Conservation (phyloP, 1,140 invertebrate genomes). For the Panagrolaimus sp. region DNA sequence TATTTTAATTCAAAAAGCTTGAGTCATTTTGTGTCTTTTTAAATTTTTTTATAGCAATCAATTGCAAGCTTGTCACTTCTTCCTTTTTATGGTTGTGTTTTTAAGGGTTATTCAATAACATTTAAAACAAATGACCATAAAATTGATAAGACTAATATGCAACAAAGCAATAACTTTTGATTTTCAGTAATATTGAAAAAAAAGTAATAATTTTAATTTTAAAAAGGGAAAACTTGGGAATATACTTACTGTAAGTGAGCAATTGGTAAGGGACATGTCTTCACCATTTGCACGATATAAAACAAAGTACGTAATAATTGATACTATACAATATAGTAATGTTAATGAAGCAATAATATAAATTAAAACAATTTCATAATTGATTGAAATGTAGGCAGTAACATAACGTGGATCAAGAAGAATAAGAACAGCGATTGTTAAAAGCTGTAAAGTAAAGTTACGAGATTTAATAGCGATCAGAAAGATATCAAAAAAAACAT, state of each 20-base stretch:
- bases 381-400: constrained; percentile 43
- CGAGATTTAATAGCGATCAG: neutral
- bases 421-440: constrained; percentile 40
- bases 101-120: too few relatives aligned
- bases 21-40: too few relatives aligned
- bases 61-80: too few relatives aligned
- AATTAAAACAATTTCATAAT: constrained; percentile 46
- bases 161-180: too few relatives aligned
- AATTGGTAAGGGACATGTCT: constrained; percentile 24
- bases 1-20: too few relatives aligned
- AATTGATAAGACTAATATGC: too few relatives aligned
- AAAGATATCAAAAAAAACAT: neutral
- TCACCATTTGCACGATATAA: constrained; percentile 7
- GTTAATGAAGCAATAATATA: constrained; percentile 39
- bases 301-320: constrained; percentile 26
- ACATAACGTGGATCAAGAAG: constrained; percentile 44
- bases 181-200: too few relatives aligned
- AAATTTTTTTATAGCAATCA: too few relatives aligned
- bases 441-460: constrained; percentile 23
- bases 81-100: too few relatives aligned
- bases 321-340: constrained; percentile 40
- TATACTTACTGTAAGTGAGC: constrained; percentile 21
- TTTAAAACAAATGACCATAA: too few relatives aligned
- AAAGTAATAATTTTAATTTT: too few relatives aligned
- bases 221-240: too few relatives aligned